Conservation (phyloP, 2,888 invertebrate genomes). For the Leptopilina myrica region DNA sequence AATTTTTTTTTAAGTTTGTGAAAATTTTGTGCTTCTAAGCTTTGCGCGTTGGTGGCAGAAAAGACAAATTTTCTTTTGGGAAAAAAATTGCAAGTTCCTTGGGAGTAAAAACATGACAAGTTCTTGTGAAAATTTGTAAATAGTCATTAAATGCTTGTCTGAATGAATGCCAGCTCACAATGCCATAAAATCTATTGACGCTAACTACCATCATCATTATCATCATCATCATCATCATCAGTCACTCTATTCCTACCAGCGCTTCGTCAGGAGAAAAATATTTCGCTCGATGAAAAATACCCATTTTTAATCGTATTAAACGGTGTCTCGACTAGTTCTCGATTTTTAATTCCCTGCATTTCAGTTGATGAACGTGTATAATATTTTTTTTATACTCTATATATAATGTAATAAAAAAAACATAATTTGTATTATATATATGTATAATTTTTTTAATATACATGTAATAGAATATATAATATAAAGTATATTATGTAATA, state of each 20-base stretch:
- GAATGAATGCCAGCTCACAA: constrained; percentile 11
- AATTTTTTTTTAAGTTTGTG: not conserved
- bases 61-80: not conserved
- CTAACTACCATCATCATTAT: constrained; percentile 8
- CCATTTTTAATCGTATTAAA: constrained; percentile 6
- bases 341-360: constrained; percentile 31
- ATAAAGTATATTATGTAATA: too few species aligned
- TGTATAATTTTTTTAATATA: too few species aligned
- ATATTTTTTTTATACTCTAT: too few species aligned
- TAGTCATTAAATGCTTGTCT: not conserved
- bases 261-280: constrained; percentile 15
- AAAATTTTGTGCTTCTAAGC: not conserved
- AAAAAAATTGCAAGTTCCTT: not conserved
- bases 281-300: constrained; percentile 11
- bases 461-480: too few species aligned
- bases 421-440: too few species aligned
- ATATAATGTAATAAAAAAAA: too few species aligned
- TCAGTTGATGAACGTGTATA: not conserved
- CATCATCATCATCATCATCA: constrained; percentile 1
- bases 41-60: not conserved
- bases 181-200: constrained; percentile 18
- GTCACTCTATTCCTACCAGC: constrained; percentile 15
- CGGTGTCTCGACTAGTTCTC: not conserved
- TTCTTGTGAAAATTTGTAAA: constrained; percentile 8
- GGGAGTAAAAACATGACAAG: not conserved